A percentile compares a stretch with the other conserved stretches of the same genome.
phyloP scores from a whole-genome alignment of 2,113 vertebrate species.

The Cheirogaleus medius region DNA sequence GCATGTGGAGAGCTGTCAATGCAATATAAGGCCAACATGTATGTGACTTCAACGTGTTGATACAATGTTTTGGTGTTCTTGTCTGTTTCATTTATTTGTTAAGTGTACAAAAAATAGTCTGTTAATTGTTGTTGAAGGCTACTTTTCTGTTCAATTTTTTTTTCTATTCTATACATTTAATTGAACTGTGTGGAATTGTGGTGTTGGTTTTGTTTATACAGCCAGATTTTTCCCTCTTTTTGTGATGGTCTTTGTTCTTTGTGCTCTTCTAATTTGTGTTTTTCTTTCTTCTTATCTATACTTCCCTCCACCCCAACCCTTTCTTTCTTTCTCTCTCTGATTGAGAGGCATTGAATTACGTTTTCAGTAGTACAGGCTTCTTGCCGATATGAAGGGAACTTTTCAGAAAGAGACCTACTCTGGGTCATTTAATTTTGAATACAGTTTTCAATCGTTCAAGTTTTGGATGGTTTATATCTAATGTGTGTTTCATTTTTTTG shows the following conservation, averaged over 20 bases:
- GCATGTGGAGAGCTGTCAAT: constrained; percentile 70
- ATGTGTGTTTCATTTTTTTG: constrained; percentile 92
- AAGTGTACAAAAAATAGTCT: constrained; percentile 78
- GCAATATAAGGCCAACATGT: constrained; percentile 63
- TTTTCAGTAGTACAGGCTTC: constrained; percentile 91
- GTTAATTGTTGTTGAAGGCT: constrained; percentile 74
- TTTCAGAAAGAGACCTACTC: constrained; percentile 90
- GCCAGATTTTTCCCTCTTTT: constrained; percentile 36
- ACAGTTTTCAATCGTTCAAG: constrained; percentile 91
- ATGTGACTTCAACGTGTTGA: constrained; percentile 66
- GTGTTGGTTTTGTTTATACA: constrained; percentile 78
- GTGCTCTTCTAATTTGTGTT: constrained; percentile 52
- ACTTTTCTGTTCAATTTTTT: constrained; percentile 70
- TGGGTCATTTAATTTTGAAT: constrained; percentile 90
- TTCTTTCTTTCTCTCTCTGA: constrained; percentile 83
- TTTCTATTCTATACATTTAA: constrained; percentile 62
- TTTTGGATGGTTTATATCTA: constrained; percentile 93
- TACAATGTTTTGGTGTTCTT: constrained; percentile 68
- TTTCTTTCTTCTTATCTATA: constrained; percentile 60
- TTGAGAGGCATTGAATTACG: constrained; percentile 87
- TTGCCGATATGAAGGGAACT: constrained; percentile 91
- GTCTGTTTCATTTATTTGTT: constrained; percentile 73
- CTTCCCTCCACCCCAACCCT: constrained; percentile 66
- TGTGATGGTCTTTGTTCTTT: constrained; percentile 64
- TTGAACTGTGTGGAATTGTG: constrained; percentile 79